Conservation (phyloP, 2,113 vertebrate species). For the Calidris pygmaea region DNA sequence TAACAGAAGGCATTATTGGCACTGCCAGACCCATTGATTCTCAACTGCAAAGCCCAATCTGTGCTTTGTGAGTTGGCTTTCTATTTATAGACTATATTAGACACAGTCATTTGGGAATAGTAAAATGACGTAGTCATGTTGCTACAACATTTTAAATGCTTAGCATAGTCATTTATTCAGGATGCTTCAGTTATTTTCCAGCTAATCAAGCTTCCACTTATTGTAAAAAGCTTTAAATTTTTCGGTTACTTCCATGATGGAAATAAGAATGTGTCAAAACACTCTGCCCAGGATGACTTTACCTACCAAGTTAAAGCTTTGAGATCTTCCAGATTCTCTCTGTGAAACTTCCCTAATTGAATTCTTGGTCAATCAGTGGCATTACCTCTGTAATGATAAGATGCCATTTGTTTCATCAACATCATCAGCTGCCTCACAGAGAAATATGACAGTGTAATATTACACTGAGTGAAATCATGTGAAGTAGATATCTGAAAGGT, state of each 20-base stretch:
- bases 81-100: not conserved
- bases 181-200: not conserved
- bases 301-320: not conserved
- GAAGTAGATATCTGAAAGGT: constrained; percentile 23
- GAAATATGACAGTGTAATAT: not conserved
- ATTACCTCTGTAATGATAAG: not conserved
- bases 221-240: not conserved
- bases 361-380: not conserved
- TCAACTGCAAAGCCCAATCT: not conserved
- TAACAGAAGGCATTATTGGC: not conserved
- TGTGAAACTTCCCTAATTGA: not conserved
- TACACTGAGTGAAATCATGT: not conserved
- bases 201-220: not conserved
- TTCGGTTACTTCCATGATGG: not conserved
- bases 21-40: not conserved
- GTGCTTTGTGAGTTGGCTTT: not conserved
- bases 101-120: not conserved
- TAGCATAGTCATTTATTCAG: not conserved
- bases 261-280: not conserved
- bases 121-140: not conserved
- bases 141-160: not conserved
- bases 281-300: not conserved
- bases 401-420: constrained; percentile 2
- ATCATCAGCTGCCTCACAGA: not conserved
- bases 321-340: not conserved